These are phyloP conservation scores for Microplitis deprimator DNA, from an alignment of 2,888 invertebrate genomes.

Conservation along the genomic window DNA sequence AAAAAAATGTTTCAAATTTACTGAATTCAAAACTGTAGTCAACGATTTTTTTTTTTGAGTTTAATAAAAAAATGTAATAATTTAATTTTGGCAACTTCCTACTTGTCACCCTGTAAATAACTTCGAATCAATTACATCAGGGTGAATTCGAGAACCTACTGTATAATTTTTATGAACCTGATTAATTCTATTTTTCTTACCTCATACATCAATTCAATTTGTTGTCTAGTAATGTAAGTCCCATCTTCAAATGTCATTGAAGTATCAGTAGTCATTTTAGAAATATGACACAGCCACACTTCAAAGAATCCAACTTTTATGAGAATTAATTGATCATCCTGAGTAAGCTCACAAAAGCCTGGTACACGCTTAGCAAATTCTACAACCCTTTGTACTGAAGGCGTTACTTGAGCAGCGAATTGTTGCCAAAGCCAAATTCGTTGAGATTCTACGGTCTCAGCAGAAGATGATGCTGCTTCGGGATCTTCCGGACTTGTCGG, in stretches of 20 bases:
- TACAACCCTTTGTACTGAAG: slow-evolving; percentile 93
- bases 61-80: too few relatives aligned
- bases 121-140: too few relatives aligned
- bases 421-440: slow-evolving; percentile 91
- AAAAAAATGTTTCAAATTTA: too few relatives aligned
- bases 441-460: slow-evolving; percentile 80
- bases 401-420: slow-evolving; percentile 88
- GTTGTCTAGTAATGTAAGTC: slow-evolving; percentile 84
- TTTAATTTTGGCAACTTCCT: too few relatives aligned
- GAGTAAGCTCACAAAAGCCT: slow-evolving; percentile 90
- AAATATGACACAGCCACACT: slow-evolving; percentile 92
- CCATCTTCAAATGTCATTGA: slow-evolving; percentile 93
- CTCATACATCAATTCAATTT: slow-evolving; percentile 90
- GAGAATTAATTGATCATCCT: slow-evolving; percentile 96
- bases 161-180: too few relatives aligned
- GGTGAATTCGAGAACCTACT: too few relatives aligned
- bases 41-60: too few relatives aligned
- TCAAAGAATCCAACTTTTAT: slow-evolving; percentile 98
- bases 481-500: slow-evolving; percentile 69
- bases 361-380: slow-evolving; percentile 97
- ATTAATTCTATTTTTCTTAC: slow-evolving; percentile 70
- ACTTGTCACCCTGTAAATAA: too few relatives aligned
- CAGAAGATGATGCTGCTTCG: slow-evolving; percentile 76
- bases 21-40: too few relatives aligned
- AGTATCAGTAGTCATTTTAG: slow-evolving; percentile 83